Conservation (phyloP, 2,113 vertebrate genomes). For the Mesitornis unicolor region DNA sequence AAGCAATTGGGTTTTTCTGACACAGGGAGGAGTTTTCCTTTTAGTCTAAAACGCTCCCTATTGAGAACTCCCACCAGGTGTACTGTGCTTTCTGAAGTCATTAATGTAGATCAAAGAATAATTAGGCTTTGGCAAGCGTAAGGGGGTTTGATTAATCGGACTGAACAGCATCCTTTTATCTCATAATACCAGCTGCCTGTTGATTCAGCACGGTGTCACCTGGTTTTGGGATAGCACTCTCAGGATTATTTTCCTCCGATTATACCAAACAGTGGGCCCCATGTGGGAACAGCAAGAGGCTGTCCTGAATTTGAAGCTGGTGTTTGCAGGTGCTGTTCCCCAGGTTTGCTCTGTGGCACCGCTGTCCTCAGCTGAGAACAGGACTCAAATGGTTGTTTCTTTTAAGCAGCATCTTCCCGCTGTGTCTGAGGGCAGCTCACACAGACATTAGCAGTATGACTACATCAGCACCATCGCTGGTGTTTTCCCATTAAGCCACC, state of each 20-base stretch:
- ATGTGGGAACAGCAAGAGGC: not conserved
- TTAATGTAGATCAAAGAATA: constrained; percentile 68
- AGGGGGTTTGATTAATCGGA: constrained; percentile 56
- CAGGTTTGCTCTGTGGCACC: no score
- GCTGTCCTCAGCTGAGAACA: not conserved
- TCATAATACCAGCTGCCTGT: constrained; percentile 28
- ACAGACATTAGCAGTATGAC: not conserved
- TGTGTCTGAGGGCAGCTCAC: not conserved
- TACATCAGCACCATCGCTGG: not conserved
- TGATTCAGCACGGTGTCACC: not conserved
- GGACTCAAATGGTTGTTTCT: not conserved
- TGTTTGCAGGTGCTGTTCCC: not conserved
- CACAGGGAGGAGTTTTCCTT: constrained; percentile 35
- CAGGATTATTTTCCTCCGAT: not conserved
- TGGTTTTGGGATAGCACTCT: not conserved
- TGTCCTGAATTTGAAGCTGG: not conserved
- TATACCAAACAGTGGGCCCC: not conserved
- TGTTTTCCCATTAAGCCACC: not conserved
- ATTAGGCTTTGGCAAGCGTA: constrained; percentile 59
- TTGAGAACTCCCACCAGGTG: constrained; percentile 57
- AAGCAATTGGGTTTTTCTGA: constrained; percentile 43
- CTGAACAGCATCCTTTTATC: constrained; percentile 45
- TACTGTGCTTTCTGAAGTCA: constrained; percentile 51
- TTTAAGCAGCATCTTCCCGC: not conserved
- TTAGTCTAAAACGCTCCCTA: not conserved